phyloP scores from a whole-genome alignment of 2,888 invertebrate species.

The Lycia hirtaria region DNA sequence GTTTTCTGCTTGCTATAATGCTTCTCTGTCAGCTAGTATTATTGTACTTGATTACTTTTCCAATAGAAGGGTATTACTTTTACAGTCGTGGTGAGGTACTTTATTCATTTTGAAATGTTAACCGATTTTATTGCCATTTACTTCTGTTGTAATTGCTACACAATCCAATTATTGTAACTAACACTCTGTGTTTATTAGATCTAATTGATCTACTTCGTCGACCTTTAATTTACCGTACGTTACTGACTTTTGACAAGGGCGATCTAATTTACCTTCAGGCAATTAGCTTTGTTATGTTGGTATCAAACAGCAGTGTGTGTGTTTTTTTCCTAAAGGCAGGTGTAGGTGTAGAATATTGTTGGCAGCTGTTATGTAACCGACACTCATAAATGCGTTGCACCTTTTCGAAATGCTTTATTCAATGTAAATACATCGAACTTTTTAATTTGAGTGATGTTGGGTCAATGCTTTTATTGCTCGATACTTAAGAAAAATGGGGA shows the following conservation, averaged over 20 bases:
- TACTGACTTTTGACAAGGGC: slow-evolving; percentile 45
- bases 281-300: slow-evolving; percentile 29
- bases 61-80: no score
- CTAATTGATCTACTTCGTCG: slow-evolving; percentile 22
- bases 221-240: slow-evolving; percentile 23
- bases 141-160: neutral
- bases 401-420: slow-evolving; percentile 37
- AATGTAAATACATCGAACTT: neutral
- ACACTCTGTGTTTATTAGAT: slow-evolving; percentile 3
- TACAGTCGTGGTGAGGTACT: no score
- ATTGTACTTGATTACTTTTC: no score
- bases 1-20: no score
- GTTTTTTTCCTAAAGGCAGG: slow-evolving; percentile 48
- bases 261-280: slow-evolving; percentile 43
- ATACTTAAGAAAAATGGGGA: neutral
- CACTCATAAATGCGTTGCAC: slow-evolving; percentile 53
- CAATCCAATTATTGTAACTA: neutral
- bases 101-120: neutral
- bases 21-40: no score
- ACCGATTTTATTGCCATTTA: neutral
- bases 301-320: slow-evolving; percentile 15
- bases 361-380: slow-evolving; percentile 66
- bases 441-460: neutral
- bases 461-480: neutral
- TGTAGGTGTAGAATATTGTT: slow-evolving; percentile 43